Conservation (phyloP, 2,113 vertebrate genomes). For the Gasterosteus nipponicus region DNA sequence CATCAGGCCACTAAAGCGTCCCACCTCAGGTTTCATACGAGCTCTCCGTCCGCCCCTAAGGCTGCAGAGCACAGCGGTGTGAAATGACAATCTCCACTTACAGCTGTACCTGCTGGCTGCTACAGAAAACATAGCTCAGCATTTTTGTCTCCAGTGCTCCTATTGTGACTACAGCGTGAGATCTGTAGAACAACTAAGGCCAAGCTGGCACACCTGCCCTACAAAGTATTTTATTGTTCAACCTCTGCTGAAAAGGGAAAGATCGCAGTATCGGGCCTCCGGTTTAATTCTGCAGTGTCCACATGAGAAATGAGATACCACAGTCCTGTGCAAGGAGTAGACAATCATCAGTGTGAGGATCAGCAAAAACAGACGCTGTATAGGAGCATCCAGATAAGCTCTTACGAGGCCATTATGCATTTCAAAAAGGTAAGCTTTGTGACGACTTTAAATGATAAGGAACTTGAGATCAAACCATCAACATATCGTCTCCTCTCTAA, state of each 20-base stretch:
- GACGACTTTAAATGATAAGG: not conserved
- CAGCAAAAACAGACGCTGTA: constrained; percentile 18
- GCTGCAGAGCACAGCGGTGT: constrained; percentile 53
- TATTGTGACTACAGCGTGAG: constrained; percentile 48
- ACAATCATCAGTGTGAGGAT: constrained; percentile 13
- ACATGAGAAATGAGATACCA: constrained; percentile 36
- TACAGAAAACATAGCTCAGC: constrained; percentile 64
- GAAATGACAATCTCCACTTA: constrained; percentile 55
- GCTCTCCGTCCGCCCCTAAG: constrained; percentile 52
- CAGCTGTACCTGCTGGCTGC: constrained; percentile 53
- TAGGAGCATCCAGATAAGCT: not conserved
- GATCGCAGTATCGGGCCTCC: constrained; percentile 47
- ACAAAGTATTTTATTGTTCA: constrained; percentile 62
- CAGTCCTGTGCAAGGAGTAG: constrained; percentile 44
- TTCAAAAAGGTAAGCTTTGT: constrained; percentile 4
- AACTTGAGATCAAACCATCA: constrained; percentile 16
- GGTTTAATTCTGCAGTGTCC: constrained; percentile 51
- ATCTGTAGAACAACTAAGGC: constrained; percentile 52
- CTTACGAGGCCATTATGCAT: not conserved
- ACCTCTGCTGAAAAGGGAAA: constrained; percentile 55
- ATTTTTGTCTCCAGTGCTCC: constrained; percentile 41
- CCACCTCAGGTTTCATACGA: constrained; percentile 59
- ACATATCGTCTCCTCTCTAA: not conserved
- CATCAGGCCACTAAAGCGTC: constrained; percentile 36
- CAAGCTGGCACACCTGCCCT: constrained; percentile 69